Evolutionary conservation across 2,113 vertebrate genomes (phyloP).

Genomic region (Rhegmatorhina hoffmannsi): DNA sequence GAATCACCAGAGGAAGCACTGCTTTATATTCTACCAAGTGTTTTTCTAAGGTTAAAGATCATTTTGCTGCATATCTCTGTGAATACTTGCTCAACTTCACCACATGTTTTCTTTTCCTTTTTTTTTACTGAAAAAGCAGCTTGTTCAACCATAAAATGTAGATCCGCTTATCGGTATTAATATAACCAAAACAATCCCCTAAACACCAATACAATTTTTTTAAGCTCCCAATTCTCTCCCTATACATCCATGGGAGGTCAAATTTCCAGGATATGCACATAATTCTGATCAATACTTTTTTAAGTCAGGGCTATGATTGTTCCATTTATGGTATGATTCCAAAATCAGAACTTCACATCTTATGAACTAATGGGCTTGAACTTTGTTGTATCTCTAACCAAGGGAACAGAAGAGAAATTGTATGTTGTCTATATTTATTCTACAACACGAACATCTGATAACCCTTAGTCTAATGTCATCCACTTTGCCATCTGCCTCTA

Average conservation of each 20-base stretch:
- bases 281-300: not conserved
- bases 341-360: not conserved
- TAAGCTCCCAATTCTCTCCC: not conserved
- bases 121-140: not conserved
- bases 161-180: not conserved
- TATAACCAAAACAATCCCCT: not conserved
- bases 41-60: not conserved
- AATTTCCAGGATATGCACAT: not conserved
- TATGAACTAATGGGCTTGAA: not conserved
- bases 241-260: not conserved
- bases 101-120: not conserved
- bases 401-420: not conserved
- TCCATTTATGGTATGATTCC: not conserved
- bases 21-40: not conserved
- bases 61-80: not conserved
- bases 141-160: not conserved
- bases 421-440: not conserved
- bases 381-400: not conserved
- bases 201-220: not conserved
- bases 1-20: not conserved
- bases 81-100: not conserved
- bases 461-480: not conserved
- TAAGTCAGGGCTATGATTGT: not conserved
- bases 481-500: conserved; percentile 14
- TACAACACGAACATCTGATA: not conserved